These are phyloP conservation scores for Pseudomyrmex gracilis DNA, from an alignment of 1,140 invertebrate species.

Conservation along the genomic window DNA sequence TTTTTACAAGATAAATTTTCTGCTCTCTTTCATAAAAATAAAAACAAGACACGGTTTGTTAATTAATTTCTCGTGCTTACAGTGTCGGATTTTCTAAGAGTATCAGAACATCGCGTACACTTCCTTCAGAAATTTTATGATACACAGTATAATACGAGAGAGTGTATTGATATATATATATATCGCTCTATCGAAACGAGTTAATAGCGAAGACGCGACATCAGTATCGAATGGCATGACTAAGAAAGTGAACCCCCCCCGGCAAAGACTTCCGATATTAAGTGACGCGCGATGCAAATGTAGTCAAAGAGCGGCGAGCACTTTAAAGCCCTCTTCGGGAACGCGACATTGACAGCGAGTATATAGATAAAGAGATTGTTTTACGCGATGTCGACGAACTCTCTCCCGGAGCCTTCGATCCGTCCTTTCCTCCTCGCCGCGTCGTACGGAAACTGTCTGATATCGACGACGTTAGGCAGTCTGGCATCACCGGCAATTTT, in stretches of 20 bases:
- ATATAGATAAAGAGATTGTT: slow-evolving; percentile 58
- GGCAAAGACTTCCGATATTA: slow-evolving; percentile 53
- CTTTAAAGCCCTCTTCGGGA: slow-evolving; percentile 48
- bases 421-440: neutral
- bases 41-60: neutral
- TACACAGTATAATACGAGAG: slow-evolving; percentile 6
- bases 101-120: neutral
- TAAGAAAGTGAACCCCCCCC: slow-evolving; percentile 46
- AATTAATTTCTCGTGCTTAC: neutral
- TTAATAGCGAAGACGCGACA: slow-evolving; percentile 40
- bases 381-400: slow-evolving; percentile 58
- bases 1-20: no score
- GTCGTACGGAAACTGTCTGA: slow-evolving; percentile 29
- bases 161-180: neutral
- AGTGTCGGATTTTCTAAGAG: no score
- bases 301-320: slow-evolving; percentile 53
- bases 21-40: no score
- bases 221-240: slow-evolving; percentile 45
- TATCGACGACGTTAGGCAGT: slow-evolving; percentile 41
- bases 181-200: slow-evolving; percentile 9
- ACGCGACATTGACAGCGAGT: slow-evolving; percentile 47
- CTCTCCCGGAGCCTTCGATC: slow-evolving; percentile 40
- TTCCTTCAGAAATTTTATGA: slow-evolving; percentile 4
- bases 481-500: slow-evolving; percentile 59
- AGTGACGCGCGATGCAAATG: slow-evolving; percentile 57